These are phyloP conservation scores for Drymodes brunneopygia DNA, from an alignment of 2,113 vertebrate genomes.

Conservation along the genomic window DNA sequence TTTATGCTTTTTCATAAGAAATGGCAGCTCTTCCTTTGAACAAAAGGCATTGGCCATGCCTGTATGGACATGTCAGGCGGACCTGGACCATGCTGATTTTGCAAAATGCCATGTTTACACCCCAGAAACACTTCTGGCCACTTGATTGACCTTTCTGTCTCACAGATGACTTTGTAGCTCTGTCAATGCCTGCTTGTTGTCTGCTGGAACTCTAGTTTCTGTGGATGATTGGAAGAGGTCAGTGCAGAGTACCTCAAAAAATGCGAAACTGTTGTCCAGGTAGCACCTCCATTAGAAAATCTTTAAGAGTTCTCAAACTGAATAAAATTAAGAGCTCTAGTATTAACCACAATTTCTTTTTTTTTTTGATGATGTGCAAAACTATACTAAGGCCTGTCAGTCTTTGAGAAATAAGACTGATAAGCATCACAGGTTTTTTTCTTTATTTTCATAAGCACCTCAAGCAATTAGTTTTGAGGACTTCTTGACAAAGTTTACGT, in stretches of 20 bases:
- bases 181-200: neutral
- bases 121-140: rapidly evolving
- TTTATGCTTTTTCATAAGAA: neutral
- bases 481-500: neutral
- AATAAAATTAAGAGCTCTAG: neutral
- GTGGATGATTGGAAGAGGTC: neutral
- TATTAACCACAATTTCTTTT: neutral
- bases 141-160: neutral
- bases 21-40: neutral
- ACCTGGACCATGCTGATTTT: neutral
- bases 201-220: neutral
- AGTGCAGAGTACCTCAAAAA: neutral
- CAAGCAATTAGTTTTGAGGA: neutral
- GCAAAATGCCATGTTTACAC: neutral
- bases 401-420: neutral
- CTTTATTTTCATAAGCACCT: neutral
- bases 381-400: neutral
- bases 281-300: neutral
- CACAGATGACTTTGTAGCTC: neutral
- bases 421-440: neutral
- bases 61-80: rapidly evolving
- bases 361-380: rapidly evolving
- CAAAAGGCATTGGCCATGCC: neutral
- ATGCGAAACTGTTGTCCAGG: rapidly evolving
- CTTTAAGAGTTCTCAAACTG: neutral